A percentile compares a stretch with the other conserved stretches of the same genome.
Evolutionary conservation across 2,888 invertebrate genomes (phyloP).

Genomic region (Schrankia costaestrigalis): DNA sequence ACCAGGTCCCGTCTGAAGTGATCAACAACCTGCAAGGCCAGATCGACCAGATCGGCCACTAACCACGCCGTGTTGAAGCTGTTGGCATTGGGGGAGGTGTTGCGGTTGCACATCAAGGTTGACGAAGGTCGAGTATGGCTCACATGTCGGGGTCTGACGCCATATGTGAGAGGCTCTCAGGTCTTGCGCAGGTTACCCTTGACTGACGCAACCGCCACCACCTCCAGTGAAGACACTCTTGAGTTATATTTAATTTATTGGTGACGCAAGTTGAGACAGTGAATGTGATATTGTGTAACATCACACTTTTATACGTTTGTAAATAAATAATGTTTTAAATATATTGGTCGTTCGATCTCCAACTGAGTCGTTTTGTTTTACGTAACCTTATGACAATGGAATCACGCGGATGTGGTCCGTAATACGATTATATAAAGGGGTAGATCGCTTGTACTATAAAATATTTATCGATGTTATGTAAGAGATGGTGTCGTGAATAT

Average conservation of each 20-base stretch:
- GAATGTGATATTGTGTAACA: constrained; percentile 73
- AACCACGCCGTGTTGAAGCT: constrained; percentile 16
- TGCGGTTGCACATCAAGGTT: no score
- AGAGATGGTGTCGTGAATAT: constrained; percentile 29
- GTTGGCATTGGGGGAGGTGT: constrained; percentile 20
- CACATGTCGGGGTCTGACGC: constrained; percentile 11
- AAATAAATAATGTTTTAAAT: constrained; percentile 62
- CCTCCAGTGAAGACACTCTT: constrained; percentile 34
- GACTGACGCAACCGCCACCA: constrained; percentile 34
- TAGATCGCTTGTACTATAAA: constrained; percentile 22
- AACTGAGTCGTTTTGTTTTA: constrained; percentile 51
- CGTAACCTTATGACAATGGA: constrained; percentile 42
- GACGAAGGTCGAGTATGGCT: no score
- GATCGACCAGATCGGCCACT: constrained; percentile 90
- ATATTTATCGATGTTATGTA: constrained; percentile 26
- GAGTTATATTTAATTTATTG: constrained; percentile 63
- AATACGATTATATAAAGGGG: constrained; percentile 27
- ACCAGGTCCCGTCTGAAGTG: constrained; percentile 92
- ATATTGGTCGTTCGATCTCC: constrained; percentile 55
- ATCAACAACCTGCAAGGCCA: constrained; percentile 93
- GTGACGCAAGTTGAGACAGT: constrained; percentile 62
- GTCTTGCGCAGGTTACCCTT: constrained; percentile 15
- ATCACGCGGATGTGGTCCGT: constrained; percentile 33
- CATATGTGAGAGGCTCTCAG: constrained; percentile 8
- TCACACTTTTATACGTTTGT: constrained; percentile 70